Evolutionary conservation across 92 coral and sea anemone genomes (phyloP), one percentile per base, ranked within the genome.

Genomic region (Nematostella vectensis): DNA sequence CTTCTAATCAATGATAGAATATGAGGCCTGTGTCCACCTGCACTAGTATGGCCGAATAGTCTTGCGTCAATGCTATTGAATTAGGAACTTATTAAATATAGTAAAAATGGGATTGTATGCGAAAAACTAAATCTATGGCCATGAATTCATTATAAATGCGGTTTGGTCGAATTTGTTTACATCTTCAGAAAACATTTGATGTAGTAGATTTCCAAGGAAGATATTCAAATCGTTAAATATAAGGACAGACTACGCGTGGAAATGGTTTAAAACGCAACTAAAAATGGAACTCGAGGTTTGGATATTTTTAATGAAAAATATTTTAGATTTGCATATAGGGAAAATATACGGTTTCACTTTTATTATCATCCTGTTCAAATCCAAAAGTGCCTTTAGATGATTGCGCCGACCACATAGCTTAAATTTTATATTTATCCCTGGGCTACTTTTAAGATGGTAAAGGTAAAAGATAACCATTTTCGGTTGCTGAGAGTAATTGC

Each of bases 61-160:
- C 55, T 40, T 66, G 59, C 71, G 71, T 65, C 71, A 65, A 16
- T 3, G 17, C 55, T 26, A 55, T 55, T 66, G 38, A 60, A 44
- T 27, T 4, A 10, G 40, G 27, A 36, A n/a, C 54, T 60, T 60
- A 60, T 60, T 60, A 60, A 27, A 56, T 55, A 17, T 20, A 55
- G 2, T 43, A 49, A 45, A 66, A 54, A 48, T 66, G 62, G 62
- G 47, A 25, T 57, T 57, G 50, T 58, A 48, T 24, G 23, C 20
- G 30, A 11, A 15, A 12, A 55, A 55, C 43, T 31, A 51, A 24
- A 65, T 47, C 51, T 22, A 11, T 19, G 18, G 18, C 18, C 18
- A 11, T 45, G 51, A 45, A 45, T 45, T 45, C 51, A 45, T 45
- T 45, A 45, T 45, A 6, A 45, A 9, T 8, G 9, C 17, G 51